phyloP scores from a whole-genome alignment of 2,113 vertebrate genomes.

The Silurus asotus region DNA sequence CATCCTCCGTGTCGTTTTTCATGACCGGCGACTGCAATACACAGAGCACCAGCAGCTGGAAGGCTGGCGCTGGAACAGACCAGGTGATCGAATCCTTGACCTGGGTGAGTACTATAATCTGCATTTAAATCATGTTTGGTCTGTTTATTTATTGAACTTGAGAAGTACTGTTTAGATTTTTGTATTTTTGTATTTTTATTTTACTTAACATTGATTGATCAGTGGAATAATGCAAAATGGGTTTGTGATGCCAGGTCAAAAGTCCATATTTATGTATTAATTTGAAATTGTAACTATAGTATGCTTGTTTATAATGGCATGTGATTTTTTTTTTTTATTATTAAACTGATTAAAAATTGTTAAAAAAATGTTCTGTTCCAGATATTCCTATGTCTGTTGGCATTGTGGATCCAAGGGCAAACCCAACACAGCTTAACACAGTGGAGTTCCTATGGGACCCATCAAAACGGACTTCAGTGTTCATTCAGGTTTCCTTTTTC shows the following conservation, averaged over 20 bases:
- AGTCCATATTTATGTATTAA: neutral
- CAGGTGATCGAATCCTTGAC: slow-evolving; percentile 93
- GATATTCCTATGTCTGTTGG: slow-evolving; percentile 98
- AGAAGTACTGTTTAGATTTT: neutral
- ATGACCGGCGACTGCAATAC: slow-evolving; percentile 93
- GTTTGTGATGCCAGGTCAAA: neutral
- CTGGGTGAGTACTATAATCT: slow-evolving; percentile 76
- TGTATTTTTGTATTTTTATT: neutral
- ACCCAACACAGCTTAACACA: slow-evolving; percentile 95
- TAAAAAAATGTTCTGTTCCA: slow-evolving; percentile 59
- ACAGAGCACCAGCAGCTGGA: slow-evolving; percentile 97
- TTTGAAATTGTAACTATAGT: neutral
- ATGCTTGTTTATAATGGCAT: neutral
- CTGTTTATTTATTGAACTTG: neutral
- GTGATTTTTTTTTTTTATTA: neutral
- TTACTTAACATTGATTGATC: neutral
- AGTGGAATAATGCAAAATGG: neutral
- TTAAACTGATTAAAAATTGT: too few species aligned
- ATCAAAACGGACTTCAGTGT: slow-evolving; percentile 92
- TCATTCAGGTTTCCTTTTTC: slow-evolving; percentile 85
- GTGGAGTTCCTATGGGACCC: slow-evolving; percentile 98
- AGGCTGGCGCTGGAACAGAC: slow-evolving; percentile 96
- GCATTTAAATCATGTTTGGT: neutral
- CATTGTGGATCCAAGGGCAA: slow-evolving; percentile 93
- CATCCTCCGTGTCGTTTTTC: slow-evolving; percentile 95